phyloP scores from a whole-genome alignment of 1,140 invertebrate species.

The Gonioctena quinquepunctata region DNA sequence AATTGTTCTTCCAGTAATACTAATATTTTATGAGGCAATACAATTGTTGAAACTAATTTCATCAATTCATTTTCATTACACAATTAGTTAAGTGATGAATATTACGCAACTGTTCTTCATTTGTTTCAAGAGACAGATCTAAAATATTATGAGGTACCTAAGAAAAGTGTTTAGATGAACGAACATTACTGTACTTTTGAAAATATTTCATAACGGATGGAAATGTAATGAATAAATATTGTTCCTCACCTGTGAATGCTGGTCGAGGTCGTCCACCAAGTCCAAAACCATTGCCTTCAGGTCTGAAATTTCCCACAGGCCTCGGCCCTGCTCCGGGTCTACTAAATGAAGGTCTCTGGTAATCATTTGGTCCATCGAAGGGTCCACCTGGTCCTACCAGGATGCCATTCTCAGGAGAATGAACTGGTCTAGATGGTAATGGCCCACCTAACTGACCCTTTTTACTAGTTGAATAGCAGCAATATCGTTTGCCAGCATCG shows the following conservation, averaged over 20 bases:
- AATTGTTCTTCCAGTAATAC: too few relatives aligned
- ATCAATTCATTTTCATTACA: too few relatives aligned
- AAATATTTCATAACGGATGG: too few relatives aligned
- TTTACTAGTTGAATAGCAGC: slow-evolving; percentile 57
- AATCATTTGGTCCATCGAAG: slow-evolving; percentile 13
- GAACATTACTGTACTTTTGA: too few relatives aligned
- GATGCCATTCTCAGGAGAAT: slow-evolving; percentile 54
- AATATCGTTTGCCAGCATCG: slow-evolving; percentile 60
- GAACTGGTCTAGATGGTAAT: slow-evolving; percentile 41
- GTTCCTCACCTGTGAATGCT: slow-evolving; percentile 16
- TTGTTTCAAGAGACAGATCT: too few relatives aligned
- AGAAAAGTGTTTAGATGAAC: too few relatives aligned
- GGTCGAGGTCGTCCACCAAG: not conserved
- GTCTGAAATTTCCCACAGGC: slow-evolving; percentile 26
- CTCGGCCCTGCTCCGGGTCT: slow-evolving; percentile 8
- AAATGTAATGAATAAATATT: too few relatives aligned
- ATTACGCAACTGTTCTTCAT: too few relatives aligned
- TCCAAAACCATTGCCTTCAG: slow-evolving; percentile 17
- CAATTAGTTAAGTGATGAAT: too few relatives aligned
- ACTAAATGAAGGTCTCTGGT: slow-evolving; percentile 9
- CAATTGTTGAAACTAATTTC: too few relatives aligned
- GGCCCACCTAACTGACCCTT: slow-evolving; percentile 46
- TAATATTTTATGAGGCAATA: too few relatives aligned
- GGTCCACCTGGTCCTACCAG: slow-evolving; percentile 59
- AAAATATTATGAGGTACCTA: too few relatives aligned